Evolutionary conservation across 1,140 invertebrate species (phyloP).

Genomic region (Nylanderia fulva): DNA sequence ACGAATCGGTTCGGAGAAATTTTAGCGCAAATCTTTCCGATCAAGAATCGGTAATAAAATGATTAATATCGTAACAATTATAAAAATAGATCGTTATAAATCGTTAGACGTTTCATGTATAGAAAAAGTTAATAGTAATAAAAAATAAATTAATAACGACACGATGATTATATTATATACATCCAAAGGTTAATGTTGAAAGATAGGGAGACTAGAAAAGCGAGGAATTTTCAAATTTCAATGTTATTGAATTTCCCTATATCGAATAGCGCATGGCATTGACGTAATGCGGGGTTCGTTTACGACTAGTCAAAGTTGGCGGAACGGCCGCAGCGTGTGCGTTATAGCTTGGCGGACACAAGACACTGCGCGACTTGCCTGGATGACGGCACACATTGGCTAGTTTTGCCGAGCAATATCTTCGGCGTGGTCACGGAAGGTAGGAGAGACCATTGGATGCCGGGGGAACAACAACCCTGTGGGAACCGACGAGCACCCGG

Average conservation of each 20-base stretch:
- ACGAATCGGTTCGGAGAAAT: background rate
- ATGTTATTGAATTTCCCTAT: background rate
- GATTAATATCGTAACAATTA: no score
- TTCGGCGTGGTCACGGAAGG: slow-evolving; percentile 58
- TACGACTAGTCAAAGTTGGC: slow-evolving; percentile 45
- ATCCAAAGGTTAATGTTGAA: background rate
- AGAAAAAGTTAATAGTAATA: background rate
- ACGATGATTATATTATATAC: background rate
- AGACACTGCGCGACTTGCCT: slow-evolving; percentile 27
- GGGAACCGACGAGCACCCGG: slow-evolving; percentile 58
- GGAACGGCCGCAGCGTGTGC: slow-evolving; percentile 36
- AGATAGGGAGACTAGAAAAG: background rate
- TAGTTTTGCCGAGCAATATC: slow-evolving; percentile 56
- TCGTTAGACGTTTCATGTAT: background rate
- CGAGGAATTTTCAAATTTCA: background rate
- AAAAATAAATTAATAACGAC: background rate
- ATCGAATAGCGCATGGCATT: slow-evolving; percentile 17
- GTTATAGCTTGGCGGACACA: slow-evolving; percentile 49
- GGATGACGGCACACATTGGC: slow-evolving; percentile 60
- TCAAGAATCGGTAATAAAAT: no score
- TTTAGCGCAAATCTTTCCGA: background rate
- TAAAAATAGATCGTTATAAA: slow-evolving; percentile 6
- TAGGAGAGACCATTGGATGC: slow-evolving; percentile 61
- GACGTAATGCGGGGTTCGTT: slow-evolving; percentile 19
- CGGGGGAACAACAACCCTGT: slow-evolving; percentile 32